phyloP scores from a whole-genome alignment of 2,113 vertebrate genomes.

The Ancistrus triradiatus region DNA sequence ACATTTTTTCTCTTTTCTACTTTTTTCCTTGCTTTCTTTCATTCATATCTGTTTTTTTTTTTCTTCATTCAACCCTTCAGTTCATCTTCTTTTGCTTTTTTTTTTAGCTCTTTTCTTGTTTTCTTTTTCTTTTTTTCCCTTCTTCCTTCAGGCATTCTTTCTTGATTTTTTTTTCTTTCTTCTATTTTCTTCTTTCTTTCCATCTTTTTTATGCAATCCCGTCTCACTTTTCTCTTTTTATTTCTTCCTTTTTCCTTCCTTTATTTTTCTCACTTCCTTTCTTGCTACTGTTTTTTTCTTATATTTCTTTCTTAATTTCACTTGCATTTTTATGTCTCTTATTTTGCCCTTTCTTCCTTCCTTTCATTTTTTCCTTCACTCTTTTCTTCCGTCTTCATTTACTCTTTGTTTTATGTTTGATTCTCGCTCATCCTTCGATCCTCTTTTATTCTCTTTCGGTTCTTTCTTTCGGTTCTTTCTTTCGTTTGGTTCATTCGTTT shows the following conservation, averaged over 20 bases:
- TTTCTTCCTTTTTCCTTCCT: too few relatives aligned
- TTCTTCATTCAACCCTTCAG: background rate
- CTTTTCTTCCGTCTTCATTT: too few relatives aligned
- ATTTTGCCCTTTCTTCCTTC: too few relatives aligned
- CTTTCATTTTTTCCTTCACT: too few relatives aligned
- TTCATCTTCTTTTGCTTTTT: background rate
- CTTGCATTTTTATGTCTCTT: too few relatives aligned
- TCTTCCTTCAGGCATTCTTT: background rate
- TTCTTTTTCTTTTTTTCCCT: background rate
- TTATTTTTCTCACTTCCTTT: background rate
- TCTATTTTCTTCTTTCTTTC: background rate
- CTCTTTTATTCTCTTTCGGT: too few relatives aligned
- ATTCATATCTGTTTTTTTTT: background rate
- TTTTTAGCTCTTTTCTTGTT: background rate
- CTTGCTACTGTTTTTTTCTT: background rate
- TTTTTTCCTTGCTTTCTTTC: background rate
- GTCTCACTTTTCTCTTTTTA: too few relatives aligned
- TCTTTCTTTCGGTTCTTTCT: too few relatives aligned
- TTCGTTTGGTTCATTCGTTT: too few relatives aligned
- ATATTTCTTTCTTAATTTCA: too few relatives aligned
- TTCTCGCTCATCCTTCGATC: too few relatives aligned
- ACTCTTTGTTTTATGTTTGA: too few relatives aligned
- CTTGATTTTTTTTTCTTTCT: constrained; percentile 3
- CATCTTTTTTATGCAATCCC: background rate
- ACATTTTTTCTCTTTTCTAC: background rate